Evolutionary conservation across 2,797 vertebrate species (phyloP).

Genomic region (Tadarida brasiliensis): DNA sequence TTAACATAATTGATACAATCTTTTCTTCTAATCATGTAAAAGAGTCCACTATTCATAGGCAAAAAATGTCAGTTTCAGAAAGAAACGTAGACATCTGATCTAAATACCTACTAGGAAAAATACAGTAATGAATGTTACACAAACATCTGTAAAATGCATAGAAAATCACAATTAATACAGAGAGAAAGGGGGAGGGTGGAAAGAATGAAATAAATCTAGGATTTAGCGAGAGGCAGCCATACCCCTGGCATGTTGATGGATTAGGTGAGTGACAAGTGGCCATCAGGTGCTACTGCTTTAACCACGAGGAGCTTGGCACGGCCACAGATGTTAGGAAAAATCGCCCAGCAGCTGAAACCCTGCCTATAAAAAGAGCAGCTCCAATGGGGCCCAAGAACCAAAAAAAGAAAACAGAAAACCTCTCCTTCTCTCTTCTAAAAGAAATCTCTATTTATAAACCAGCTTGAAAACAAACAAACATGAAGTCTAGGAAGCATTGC

Average conservation of each 20-base stretch:
- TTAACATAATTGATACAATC: neutral
- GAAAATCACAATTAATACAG: neutral
- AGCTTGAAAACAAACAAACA: neutral
- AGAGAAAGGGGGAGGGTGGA: neutral
- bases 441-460: neutral
- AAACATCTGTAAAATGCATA: neutral
- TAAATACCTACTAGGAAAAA: constrained; percentile 29
- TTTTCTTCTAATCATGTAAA: constrained; percentile 49
- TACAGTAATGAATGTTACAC: neutral
- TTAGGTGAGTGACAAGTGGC: neutral
- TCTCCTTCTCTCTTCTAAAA: neutral
- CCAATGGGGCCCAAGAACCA: neutral
- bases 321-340: neutral
- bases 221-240: neutral
- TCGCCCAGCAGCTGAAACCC: neutral
- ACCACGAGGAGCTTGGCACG: neutral
- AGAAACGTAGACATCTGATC: constrained; percentile 61
- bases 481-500: neutral
- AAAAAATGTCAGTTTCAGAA: constrained; percentile 62
- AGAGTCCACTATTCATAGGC: neutral
- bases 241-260: neutral
- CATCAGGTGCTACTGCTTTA: neutral
- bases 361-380: neutral
- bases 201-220: constrained; percentile 30
- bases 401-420: neutral